Percentiles rank a stretch among this genome's conserved stretches.
Conservation (phyloP, 2,797 vertebrate species). For the Centropyge bicolor region DNA sequence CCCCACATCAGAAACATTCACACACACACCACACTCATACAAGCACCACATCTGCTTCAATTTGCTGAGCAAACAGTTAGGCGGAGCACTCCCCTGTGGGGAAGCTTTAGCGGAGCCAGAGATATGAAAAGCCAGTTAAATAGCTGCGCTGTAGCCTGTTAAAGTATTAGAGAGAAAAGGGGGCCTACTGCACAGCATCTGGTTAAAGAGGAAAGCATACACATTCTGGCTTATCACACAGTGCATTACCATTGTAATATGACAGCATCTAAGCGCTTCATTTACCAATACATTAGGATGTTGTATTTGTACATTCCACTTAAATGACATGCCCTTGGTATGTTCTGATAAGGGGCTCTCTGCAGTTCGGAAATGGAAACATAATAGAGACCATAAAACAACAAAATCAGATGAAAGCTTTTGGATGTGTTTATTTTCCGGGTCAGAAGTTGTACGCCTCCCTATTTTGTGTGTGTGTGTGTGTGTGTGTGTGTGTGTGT, state of each 20-base stretch:
- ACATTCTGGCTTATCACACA: slow-evolving; percentile 44
- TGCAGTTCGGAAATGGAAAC: slow-evolving; percentile 48
- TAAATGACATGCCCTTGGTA: slow-evolving; percentile 45
- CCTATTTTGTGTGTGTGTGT: background rate
- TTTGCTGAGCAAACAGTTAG: slow-evolving; percentile 82
- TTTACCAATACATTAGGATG: slow-evolving; percentile 44
- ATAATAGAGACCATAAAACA: slow-evolving; percentile 47
- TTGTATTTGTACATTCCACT: slow-evolving; percentile 34
- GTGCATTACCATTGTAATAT: slow-evolving; percentile 44
- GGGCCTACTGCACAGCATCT: slow-evolving; percentile 48
- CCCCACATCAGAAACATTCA: slow-evolving; percentile 33
- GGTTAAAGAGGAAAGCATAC: slow-evolving; percentile 52
- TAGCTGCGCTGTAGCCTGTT: slow-evolving; percentile 68
- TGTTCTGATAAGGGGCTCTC: slow-evolving; percentile 50
- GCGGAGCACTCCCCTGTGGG: slow-evolving; percentile 72
- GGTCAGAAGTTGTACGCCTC: background rate
- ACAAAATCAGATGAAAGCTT: slow-evolving; percentile 53
- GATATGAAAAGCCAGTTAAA: slow-evolving; percentile 79
- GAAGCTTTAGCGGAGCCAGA: slow-evolving; percentile 67
- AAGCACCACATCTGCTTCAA: slow-evolving; percentile 74
- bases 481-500: background rate
- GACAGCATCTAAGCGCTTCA: slow-evolving; percentile 27
- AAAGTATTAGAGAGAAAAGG: slow-evolving; percentile 63
- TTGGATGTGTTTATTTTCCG: slow-evolving; percentile 16
- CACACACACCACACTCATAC: slow-evolving; percentile 36